Evolutionary conservation across 2,797 vertebrate species (phyloP), one percentile per base, ranked within the genome.

Genomic region (Okamejei kenojei): DNA sequence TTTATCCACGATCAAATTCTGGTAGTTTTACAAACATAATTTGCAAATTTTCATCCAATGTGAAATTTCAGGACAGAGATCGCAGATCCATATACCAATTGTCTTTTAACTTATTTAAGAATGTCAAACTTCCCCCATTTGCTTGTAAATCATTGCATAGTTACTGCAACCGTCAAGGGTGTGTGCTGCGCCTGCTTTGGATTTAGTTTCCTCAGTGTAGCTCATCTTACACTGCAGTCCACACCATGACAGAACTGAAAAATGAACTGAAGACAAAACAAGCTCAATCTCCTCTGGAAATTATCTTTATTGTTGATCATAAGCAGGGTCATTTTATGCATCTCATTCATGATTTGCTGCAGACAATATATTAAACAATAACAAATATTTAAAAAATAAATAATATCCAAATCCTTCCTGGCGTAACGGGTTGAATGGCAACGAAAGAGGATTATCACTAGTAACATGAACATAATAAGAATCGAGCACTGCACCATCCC

Each of bases 301-400:
- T 68, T 35, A 35, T 17, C n/a, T 88, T 88, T 88, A 88, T 88
- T 86, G 58, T 63, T 88, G 63, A 19, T 88, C 35, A 88, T 68
- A 88, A 19, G 63, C 84, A 61, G 81, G 15, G 38, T 88, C 32
- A 63, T 86, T 35, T 68, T 35, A 88, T 88, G 63, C 61, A 88
- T 63, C 1, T 88, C n/a, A 88, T 88, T 32, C 35, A 88, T 88
- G n/a, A 88, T 63, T 32, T 88, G 61, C 84, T 88, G n/a, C 65
- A 88, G 84, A 88, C 84, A 88, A 88, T 88, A 88, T 88, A 88
- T 88, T 88, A 88, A 88, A 88, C 82, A 32, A 88, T 88, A 68
- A 63, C 65, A 88, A 88, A 88, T 88, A 21, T 86, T 86, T 68
- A 21, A 21, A 38, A 68, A 88, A 65, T 88, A 88, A 68, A 63